A percentile compares a stretch with the other conserved stretches of the same genome.
Evolutionary conservation across 2,113 vertebrate genomes (phyloP).

Genomic region (Solenodon paradoxus): DNA sequence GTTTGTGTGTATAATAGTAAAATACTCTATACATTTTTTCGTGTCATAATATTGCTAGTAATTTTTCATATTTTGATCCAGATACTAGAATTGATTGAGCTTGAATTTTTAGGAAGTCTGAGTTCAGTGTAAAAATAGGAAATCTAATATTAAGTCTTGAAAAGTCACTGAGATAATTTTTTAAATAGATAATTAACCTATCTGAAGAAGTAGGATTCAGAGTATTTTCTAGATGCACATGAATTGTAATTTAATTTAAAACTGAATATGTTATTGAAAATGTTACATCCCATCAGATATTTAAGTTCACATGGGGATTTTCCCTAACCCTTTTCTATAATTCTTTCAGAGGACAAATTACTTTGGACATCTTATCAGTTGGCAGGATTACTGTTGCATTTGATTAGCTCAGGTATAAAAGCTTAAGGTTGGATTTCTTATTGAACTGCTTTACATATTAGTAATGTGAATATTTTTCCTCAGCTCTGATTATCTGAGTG

Average conservation of each 20-base stretch:
- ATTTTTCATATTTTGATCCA: neutral
- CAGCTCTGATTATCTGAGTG: conserved; percentile 50
- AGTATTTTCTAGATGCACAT: neutral
- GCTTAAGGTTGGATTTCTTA: conserved; percentile 50
- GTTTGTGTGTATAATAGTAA: neutral
- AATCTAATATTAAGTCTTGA: neutral
- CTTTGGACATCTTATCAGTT: neutral
- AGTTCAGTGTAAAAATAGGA: neutral
- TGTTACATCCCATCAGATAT: neutral
- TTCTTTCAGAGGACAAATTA: neutral
- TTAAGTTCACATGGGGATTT: neutral
- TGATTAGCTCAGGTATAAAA: conserved; percentile 50
- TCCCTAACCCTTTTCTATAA: neutral
- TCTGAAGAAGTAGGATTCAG: neutral
- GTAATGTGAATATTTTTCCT: conserved; percentile 52
- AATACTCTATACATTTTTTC: neutral
- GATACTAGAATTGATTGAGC: neutral
- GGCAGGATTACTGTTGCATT: neutral
- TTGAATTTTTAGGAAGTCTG: neutral
- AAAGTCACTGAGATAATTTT: neutral
- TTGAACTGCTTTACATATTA: conserved; percentile 54
- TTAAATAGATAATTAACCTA: neutral
- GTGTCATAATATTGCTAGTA: neutral
- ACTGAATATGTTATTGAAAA: neutral
- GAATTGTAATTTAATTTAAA: neutral